These are phyloP conservation scores for Conops quadrifasciatus DNA, from an alignment of 2,888 invertebrate genomes.

Conservation along the genomic window DNA sequence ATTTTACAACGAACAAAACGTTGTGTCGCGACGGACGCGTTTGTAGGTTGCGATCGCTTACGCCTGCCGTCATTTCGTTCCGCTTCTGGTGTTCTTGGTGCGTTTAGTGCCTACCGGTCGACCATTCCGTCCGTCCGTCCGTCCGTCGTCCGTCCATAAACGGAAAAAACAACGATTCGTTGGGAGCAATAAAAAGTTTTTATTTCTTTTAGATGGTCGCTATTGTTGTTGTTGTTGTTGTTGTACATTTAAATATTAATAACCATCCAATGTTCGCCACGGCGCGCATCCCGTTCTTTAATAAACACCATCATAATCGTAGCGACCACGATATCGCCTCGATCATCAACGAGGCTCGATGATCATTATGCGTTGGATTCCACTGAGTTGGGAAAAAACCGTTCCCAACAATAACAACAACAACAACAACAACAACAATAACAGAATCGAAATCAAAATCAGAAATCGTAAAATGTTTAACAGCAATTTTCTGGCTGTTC, in stretches of 20 bases:
- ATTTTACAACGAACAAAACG: slow-evolving; percentile 12
- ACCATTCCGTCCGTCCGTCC: no score
- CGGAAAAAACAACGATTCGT: not conserved
- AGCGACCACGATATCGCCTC: not conserved
- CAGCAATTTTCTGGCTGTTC: slow-evolving; percentile 27
- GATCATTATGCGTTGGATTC: no score
- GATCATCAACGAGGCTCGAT: not conserved
- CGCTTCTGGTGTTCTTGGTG: slow-evolving; percentile 33
- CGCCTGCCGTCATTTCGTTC: slow-evolving; percentile 17
- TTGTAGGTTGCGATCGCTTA: not conserved
- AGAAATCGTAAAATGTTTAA: slow-evolving; percentile 25
- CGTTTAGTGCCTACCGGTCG: not conserved
- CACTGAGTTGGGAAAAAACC: not conserved
- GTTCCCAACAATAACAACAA: not conserved
- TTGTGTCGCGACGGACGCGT: not conserved
- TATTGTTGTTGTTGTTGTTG: not conserved
- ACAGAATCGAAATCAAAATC: not conserved
- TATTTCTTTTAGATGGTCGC: not conserved
- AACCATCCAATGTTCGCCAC: slow-evolving; percentile 18
- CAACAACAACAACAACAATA: not conserved
- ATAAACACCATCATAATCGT: not conserved
- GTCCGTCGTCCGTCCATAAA: no score
- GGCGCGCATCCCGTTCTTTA: not conserved
- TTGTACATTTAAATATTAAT: slow-evolving; percentile 33
- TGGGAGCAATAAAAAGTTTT: not conserved